Evolutionary conservation across 2,888 invertebrate species (phyloP).

Genomic region (Eupsilia transversa): DNA sequence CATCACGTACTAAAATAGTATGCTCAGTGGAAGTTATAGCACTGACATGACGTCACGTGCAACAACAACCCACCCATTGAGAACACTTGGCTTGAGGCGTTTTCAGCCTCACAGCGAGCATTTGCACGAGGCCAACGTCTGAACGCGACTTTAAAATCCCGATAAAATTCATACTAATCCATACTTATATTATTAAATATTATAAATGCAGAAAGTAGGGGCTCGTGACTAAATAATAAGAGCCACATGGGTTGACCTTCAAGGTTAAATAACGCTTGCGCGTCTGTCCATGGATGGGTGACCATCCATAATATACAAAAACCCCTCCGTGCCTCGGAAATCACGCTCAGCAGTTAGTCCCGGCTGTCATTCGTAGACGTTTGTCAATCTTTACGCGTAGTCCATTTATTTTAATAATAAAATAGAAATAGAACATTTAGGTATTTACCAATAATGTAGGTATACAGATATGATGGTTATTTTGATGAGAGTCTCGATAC

Average conservation of each 20-base stretch:
- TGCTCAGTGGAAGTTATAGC: slow-evolving; percentile 14
- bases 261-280: neutral
- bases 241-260: neutral
- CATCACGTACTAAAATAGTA: slow-evolving; percentile 26
- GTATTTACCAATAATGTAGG: too few species aligned
- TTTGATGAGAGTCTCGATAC: too few species aligned
- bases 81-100: slow-evolving; percentile 17
- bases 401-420: too few species aligned
- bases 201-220: neutral
- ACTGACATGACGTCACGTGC: slow-evolving; percentile 33
- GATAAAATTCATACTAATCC: neutral
- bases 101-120: slow-evolving; percentile 18
- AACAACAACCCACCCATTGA: slow-evolving; percentile 25
- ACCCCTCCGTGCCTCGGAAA: neutral
- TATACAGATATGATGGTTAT: too few species aligned
- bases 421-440: too few species aligned
- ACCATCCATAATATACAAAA: neutral
- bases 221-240: neutral
- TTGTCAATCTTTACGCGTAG: neutral
- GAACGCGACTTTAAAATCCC: neutral
- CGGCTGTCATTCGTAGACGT: neutral
- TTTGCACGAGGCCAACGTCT: slow-evolving; percentile 7
- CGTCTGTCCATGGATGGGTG: neutral
- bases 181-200: neutral
- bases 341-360: neutral